Evolutionary conservation across 2,113 vertebrate genomes (phyloP), one percentile per base, ranked within the genome.

Genomic region (Gobiocypris rarus): DNA sequence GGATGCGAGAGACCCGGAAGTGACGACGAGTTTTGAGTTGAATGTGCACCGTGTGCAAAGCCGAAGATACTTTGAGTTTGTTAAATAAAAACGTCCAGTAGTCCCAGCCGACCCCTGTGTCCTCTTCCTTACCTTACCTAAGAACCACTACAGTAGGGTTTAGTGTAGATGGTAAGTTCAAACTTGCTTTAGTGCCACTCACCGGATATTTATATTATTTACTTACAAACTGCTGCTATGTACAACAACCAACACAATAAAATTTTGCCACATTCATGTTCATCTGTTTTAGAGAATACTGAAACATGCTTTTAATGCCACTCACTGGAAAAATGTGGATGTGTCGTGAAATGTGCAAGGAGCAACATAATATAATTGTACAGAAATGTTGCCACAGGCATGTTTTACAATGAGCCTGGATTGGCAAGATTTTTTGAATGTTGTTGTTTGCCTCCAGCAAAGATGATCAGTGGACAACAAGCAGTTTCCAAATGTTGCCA

Each of bases 361-460:
- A 28, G 24, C 24, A 52, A 10, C 24, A 0, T 48, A 26, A 74
- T 71, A 70, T 70, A 41, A 22, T 50, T 74, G 50, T 48, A 43
- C 7, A 48, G 24, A 74, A 45, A 74, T 74, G 71, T 74, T 24
- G 45, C 71, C 71, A 74, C 43, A 74, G 71, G 45, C 71, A 50
- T 24, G 7, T 74, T 74, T 74, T 50, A 15, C 71, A 74, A 50
- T 74, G 43, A 74, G 71, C 3, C 24, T 48, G 45, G 45, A 48
- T 50, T 74, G 71, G n/a, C 71, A 50, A 50, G 45, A 75, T 75
- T 28, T 75, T 45, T 15, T 9, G 24, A 28, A 52, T 9, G 71
- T 24, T 4, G 13, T 45, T 50, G n/a, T 15, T 75, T 75, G 26
- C 41, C 90, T 89, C 81, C 31, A 89, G 90, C 88, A 92, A 58